Conservation (phyloP, 2,797 vertebrate genomes). For the Eospalax fontanierii region DNA sequence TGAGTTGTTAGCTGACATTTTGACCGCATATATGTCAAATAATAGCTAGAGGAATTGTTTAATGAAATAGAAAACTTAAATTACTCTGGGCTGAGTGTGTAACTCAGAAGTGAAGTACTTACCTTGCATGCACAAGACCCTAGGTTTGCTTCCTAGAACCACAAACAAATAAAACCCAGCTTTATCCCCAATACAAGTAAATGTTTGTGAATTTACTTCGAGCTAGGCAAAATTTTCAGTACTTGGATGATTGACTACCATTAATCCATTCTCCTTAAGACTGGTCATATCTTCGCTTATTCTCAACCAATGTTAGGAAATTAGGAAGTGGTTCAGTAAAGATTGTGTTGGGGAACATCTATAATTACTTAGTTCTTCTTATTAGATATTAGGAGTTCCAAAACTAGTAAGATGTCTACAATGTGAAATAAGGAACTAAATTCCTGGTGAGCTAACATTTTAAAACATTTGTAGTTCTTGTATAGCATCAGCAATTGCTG, state of each 20-base stretch:
- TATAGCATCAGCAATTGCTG: not conserved
- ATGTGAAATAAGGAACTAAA: slow-evolving; percentile 46
- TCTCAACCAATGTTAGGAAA: slow-evolving; percentile 14
- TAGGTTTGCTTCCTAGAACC: not conserved
- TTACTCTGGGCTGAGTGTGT: not conserved
- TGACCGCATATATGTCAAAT: slow-evolving; percentile 22
- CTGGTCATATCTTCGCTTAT: slow-evolving; percentile 42
- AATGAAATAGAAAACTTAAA: slow-evolving; percentile 13
- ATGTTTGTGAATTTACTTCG: slow-evolving; percentile 51
- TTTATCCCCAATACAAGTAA: slow-evolving; percentile 39
- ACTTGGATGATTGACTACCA: not conserved
- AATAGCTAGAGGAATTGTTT: not conserved
- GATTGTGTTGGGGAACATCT: slow-evolving; percentile 10
- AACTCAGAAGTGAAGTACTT: not conserved
- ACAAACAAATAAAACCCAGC: not conserved
- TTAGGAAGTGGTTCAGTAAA: slow-evolving; percentile 42
- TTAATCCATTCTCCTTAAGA: not conserved
- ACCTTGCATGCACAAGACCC: not conserved
- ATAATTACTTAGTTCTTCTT: not conserved
- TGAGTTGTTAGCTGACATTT: slow-evolving; percentile 1
- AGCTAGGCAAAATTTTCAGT: slow-evolving; percentile 8
- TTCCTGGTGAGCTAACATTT: not conserved
- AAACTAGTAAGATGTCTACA: not conserved
- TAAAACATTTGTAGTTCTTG: slow-evolving; percentile 1
- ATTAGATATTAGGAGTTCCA: slow-evolving; percentile 45